These are phyloP conservation scores for Arctocebus calabarensis DNA, from an alignment of 2,797 vertebrate genomes.

Conservation along the genomic window DNA sequence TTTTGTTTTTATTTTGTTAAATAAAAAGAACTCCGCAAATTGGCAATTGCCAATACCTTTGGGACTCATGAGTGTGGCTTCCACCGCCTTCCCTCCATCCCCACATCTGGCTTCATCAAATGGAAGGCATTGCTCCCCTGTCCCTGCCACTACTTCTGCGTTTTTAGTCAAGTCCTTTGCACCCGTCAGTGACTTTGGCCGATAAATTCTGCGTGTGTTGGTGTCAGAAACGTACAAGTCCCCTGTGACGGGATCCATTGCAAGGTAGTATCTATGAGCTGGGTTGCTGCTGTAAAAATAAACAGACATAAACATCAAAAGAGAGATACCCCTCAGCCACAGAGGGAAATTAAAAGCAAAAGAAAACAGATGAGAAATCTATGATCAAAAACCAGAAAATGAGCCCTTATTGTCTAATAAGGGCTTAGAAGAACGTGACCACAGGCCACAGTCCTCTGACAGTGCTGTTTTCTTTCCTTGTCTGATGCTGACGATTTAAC, in stretches of 20 bases:
- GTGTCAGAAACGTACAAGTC: slow-evolving; percentile 98
- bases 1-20: not conserved
- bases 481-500: not conserved
- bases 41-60: slow-evolving; percentile 92
- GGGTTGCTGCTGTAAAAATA: slow-evolving; percentile 95
- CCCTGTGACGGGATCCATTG: slow-evolving; percentile 95
- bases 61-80: slow-evolving; percentile 97
- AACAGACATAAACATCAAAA: slow-evolving; percentile 29
- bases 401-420: not conserved
- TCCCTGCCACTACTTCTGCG: slow-evolving; percentile 95
- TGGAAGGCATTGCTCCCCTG: slow-evolving; percentile 97
- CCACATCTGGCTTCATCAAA: slow-evolving; percentile 98
- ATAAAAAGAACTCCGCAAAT: slow-evolving; percentile 39
- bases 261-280: slow-evolving; percentile 97
- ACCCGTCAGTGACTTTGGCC: slow-evolving; percentile 91
- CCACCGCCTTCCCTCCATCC: slow-evolving; percentile 96
- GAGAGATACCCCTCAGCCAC: not conserved
- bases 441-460: not conserved
- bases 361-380: not conserved
- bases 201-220: slow-evolving; percentile 97
- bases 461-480: not conserved
- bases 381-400: not conserved
- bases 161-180: slow-evolving; percentile 95
- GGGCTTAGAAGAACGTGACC: not conserved
- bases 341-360: slow-evolving; percentile 16